Conservation (phyloP, 2,888 invertebrate species). For the Drosophila parthenogenetica region DNA sequence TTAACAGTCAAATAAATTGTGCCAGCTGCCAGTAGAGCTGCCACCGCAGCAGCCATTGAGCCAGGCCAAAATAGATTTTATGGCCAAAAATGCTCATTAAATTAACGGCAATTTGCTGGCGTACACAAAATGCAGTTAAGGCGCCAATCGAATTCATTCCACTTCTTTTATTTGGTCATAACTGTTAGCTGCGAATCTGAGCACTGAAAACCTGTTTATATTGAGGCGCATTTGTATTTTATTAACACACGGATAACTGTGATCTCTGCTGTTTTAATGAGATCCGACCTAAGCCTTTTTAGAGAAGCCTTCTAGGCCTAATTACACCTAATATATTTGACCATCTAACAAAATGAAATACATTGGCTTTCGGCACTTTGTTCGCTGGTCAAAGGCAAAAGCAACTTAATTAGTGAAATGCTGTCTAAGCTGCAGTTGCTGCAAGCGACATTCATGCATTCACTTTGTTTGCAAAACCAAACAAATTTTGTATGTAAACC, state of each 20-base stretch:
- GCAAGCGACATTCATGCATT: background rate
- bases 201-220: too few relatives aligned
- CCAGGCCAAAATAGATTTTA: constrained; percentile 65
- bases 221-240: too few relatives aligned
- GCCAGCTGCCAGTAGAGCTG: constrained; percentile 59
- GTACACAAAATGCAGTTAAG: constrained; percentile 55
- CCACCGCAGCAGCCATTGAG: constrained; percentile 64
- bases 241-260: background rate
- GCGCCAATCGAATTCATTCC: constrained; percentile 23
- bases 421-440: constrained; percentile 2
- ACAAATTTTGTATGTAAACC: too few relatives aligned
- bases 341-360: constrained; percentile 19
- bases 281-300: background rate
- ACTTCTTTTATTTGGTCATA: constrained; percentile 12
- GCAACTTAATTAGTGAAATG: constrained; percentile 47
- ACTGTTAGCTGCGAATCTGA: constrained; percentile 7
- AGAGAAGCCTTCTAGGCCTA: constrained; percentile 6
- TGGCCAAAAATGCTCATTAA: constrained; percentile 73
- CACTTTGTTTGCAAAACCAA: too few relatives aligned
- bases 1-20: constrained; percentile 79
- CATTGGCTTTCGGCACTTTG: constrained; percentile 21
- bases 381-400: constrained; percentile 32
- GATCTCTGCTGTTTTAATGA: background rate
- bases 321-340: constrained; percentile 15
- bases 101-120: constrained; percentile 70